phyloP scores from a whole-genome alignment of 35 echinoderm and acorn worm genomes.

The Patiria miniata region DNA sequence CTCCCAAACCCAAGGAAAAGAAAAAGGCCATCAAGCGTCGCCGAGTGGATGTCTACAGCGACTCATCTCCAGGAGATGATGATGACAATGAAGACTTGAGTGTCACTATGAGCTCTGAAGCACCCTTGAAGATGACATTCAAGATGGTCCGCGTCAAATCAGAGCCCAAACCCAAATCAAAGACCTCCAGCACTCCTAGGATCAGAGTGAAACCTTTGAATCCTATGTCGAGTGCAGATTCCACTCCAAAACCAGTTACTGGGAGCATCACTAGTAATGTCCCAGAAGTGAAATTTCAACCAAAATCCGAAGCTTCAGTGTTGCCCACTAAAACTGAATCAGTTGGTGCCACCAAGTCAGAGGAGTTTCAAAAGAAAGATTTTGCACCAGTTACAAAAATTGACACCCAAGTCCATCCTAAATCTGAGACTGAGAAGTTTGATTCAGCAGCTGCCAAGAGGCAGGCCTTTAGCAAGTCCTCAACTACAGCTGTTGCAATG shows the following conservation, averaged over 20 bases:
- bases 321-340: slow-evolving; percentile 31
- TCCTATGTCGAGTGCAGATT: slow-evolving; percentile 46
- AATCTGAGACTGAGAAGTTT: background rate
- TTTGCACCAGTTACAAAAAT: background rate
- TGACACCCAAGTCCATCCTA: slow-evolving; percentile 18
- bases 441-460: slow-evolving; percentile 3
- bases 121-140: slow-evolving; percentile 86
- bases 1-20: slow-evolving; percentile 68
- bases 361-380: slow-evolving; percentile 38
- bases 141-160: slow-evolving; percentile 39
- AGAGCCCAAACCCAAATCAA: slow-evolving; percentile 70
- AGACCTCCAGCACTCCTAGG: slow-evolving; percentile 48
- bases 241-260: slow-evolving; percentile 11
- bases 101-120: slow-evolving; percentile 49
- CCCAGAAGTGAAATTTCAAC: slow-evolving; percentile 32
- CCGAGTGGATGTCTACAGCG: slow-evolving; percentile 42
- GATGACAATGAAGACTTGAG: slow-evolving; percentile 33
- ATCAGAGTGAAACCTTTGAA: slow-evolving; percentile 64
- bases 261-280: background rate
- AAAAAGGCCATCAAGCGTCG: slow-evolving; percentile 20
- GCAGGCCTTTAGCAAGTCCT: slow-evolving; percentile 3
- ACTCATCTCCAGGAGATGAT: slow-evolving; percentile 81
- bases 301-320: slow-evolving; percentile 14
- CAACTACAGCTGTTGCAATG: background rate
- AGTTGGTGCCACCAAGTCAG: background rate